Evolutionary conservation across 2,113 vertebrate species (phyloP).

Genomic region (Sinocyclocheilus anshuiensis): DNA sequence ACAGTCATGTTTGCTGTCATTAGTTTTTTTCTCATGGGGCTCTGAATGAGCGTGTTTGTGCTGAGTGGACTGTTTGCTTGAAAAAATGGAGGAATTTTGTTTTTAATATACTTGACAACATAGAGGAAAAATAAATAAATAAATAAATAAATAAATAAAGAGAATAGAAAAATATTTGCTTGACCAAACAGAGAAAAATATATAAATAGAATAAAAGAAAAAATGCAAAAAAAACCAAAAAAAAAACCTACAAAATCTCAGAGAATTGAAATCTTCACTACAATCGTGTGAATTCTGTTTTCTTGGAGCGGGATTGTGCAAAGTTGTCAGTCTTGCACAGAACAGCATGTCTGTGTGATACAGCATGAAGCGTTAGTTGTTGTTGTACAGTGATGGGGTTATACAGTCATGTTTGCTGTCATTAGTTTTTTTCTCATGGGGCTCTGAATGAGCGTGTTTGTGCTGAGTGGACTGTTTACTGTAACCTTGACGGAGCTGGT

Average conservation of each 20-base stretch:
- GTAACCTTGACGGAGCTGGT: constrained; percentile 30
- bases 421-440: neutral
- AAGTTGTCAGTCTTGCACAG: neutral
- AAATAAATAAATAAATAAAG: too few species aligned
- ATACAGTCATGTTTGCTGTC: neutral
- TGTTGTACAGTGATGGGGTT: neutral
- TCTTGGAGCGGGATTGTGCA: too few species aligned
- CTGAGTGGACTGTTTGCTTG: constrained; percentile 30
- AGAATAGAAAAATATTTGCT: too few species aligned
- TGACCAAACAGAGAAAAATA: neutral
- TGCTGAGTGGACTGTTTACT: constrained; percentile 26
- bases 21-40: neutral
- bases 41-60: constrained; percentile 14
- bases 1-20: neutral
- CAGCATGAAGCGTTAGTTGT: neutral
- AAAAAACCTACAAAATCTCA: too few species aligned
- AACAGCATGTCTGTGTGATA: neutral
- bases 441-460: neutral
- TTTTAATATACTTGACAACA: too few species aligned
- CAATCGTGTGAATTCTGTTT: neutral
- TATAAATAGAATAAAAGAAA: neutral
- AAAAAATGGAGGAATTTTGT: too few species aligned
- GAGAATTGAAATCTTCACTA: neutral
- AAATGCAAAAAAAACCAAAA: too few species aligned
- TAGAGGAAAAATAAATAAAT: too few species aligned